Base-by-base conservation (phyloP, 2,888 invertebrate genomes). In the Patella caerulea region DNA sequence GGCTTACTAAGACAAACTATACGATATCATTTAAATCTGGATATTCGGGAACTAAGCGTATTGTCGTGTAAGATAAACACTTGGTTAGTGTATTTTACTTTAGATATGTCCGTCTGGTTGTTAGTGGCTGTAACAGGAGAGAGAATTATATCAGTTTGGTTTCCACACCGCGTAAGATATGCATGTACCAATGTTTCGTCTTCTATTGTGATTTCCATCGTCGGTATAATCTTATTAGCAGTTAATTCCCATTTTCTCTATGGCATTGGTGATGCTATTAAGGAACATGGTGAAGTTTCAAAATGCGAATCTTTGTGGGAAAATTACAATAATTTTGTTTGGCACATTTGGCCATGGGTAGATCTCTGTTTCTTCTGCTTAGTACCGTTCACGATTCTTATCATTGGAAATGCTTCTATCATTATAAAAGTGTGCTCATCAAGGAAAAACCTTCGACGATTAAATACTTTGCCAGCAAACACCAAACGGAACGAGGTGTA, bases 41-140 rank as follows among this genome's bases (percentile, higher is more conserved):
- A 88, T 71, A 76, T 88, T 59, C 82, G 88, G 12, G 19, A 81
- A 14, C 11, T 78, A 3, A 82, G 80, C 45, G 71, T 71, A 15
- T 74, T 78, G 5, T 78, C 77, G 1, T 88, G 88, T 72, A 86
- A 88, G 78, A 71, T 87, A 4, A 84, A 89, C 78, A 76, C 83
- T 1, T 87, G 85, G 82, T 56, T 87, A 29, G 85, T 88, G 9
- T 89, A 89, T 72, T 81, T 82, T 34, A 83, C 86, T 7, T 79
- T 87, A 1, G 85, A 89, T 75, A 83, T 85, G 52, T 87, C 88
- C 9, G 87, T 86, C 0, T 90, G 90, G 90, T 84, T 89, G 19
- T 81, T 90, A 17, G 86, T 88, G 56, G 84, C 84, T 19, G 87
- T 90, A 53, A 89, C 89, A 4, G 59, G 87, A 19, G 89, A 89